Evolutionary conservation across 2,797 vertebrate genomes (phyloP).

Genomic region (Sebastes taczanowskii): DNA sequence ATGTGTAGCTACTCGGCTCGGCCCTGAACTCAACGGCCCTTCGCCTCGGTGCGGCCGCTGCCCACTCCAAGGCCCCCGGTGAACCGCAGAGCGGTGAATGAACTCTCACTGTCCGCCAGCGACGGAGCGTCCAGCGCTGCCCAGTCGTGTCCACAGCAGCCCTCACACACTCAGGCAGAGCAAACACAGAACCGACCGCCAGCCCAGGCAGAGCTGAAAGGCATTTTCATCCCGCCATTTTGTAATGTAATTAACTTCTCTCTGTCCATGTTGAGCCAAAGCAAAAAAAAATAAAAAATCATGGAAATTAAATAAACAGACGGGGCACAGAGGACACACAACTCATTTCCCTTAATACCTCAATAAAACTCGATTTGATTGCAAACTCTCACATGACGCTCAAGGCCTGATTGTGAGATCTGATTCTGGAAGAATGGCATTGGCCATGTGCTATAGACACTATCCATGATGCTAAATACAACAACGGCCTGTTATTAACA

Average conservation of each 20-base stretch:
- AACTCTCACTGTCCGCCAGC: conserved; percentile 48
- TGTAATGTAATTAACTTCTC: conserved; percentile 70
- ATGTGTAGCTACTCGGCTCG: background rate
- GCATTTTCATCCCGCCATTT: conserved; percentile 64
- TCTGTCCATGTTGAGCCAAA: conserved; percentile 56
- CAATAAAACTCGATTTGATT: conserved; percentile 74
- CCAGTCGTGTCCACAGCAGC: conserved; percentile 51
- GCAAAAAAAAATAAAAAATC: conserved; percentile 18
- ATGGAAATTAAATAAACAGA: conserved; percentile 76
- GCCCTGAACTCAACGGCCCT: conserved; percentile 58
- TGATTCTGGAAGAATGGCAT: conserved; percentile 55
- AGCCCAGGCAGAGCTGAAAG: conserved; percentile 42
- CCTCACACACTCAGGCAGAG: conserved; percentile 67
- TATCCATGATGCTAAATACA: conserved; percentile 2
- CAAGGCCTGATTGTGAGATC: conserved; percentile 58
- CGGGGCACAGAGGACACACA: conserved; percentile 66
- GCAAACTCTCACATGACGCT: conserved; percentile 61
- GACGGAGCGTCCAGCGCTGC: conserved; percentile 37
- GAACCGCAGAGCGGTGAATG: conserved; percentile 28
- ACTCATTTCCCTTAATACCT: conserved; percentile 76
- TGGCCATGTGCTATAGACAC: background rate
- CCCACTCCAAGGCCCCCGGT: conserved; percentile 23
- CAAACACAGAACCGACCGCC: conserved; percentile 66
- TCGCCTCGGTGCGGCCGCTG: conserved; percentile 11
- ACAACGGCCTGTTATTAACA: conserved; percentile 33